Evolutionary conservation across 2,797 vertebrate species (phyloP).

Genomic region (Columba guinea): DNA sequence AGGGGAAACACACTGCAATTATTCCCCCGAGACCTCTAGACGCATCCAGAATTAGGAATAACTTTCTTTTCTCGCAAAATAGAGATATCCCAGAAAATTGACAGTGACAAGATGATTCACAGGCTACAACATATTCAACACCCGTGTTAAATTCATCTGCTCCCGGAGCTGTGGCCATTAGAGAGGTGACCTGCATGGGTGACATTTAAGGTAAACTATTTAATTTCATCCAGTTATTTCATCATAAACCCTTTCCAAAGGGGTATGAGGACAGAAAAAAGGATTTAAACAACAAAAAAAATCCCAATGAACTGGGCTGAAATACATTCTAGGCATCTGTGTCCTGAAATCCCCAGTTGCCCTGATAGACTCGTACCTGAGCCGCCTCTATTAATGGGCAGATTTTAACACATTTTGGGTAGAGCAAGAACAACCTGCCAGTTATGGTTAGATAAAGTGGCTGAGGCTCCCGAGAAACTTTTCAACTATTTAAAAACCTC

Average conservation of each 20-base stretch:
- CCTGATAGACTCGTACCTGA: conserved; percentile 40
- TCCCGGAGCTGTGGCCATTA: conserved; percentile 90
- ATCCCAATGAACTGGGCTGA: conserved; percentile 15
- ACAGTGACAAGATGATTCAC: conserved; percentile 97
- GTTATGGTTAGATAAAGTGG: conserved; percentile 27
- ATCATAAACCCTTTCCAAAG: conserved; percentile 76
- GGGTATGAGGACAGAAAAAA: conserved; percentile 54
- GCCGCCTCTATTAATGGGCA: conserved; percentile 25
- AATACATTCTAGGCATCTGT: background rate
- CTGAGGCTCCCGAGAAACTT: conserved; percentile 46
- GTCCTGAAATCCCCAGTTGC: conserved; percentile 18
- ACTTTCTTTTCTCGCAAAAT: conserved; percentile 89
- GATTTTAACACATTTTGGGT: conserved; percentile 49
- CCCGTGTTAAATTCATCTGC: conserved; percentile 95
- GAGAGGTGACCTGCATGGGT: conserved; percentile 87
- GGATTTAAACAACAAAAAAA: conserved; percentile 23
- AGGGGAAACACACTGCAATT: conserved; percentile 78
- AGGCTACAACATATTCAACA: conserved; percentile 94
- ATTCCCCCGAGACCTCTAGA: conserved; percentile 79
- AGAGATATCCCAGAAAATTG: conserved; percentile 98
- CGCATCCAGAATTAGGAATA: conserved; percentile 82
- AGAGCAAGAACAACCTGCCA: conserved; percentile 30
- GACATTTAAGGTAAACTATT: conserved; percentile 95
- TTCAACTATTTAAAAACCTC: conserved; percentile 63
- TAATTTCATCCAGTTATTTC: conserved; percentile 87